Evolutionary conservation across 1,140 invertebrate genomes (phyloP).

Genomic region (Penaeus japonicus): DNA sequence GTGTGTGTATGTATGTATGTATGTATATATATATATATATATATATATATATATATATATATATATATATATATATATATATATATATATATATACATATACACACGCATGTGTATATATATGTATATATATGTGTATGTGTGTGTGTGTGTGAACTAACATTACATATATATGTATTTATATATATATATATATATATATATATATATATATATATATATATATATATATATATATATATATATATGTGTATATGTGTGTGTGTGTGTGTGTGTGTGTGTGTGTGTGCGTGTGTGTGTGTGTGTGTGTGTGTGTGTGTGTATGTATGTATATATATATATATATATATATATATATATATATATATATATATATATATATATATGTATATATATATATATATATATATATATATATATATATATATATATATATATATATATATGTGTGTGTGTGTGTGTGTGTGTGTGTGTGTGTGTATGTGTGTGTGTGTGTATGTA

Average conservation of each 20-base stretch:
- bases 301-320: neutral
- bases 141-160: neutral
- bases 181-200: too few species aligned
- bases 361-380: neutral
- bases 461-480: neutral
- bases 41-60: neutral
- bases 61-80: neutral
- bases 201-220: neutral
- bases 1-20: neutral
- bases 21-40: neutral
- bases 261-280: too few species aligned
- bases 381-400: neutral
- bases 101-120: neutral
- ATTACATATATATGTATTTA: too few species aligned
- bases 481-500: neutral
- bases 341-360: neutral
- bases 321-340: neutral
- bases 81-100: neutral
- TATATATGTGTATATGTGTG: neutral
- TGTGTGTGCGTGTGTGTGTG: neutral
- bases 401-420: neutral
- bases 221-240: neutral
- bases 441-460: neutral
- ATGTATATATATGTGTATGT: neutral
- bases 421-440: neutral